Evolutionary conservation across 2,888 invertebrate species (phyloP), one percentile per base, ranked within the genome.

Genomic region (Ormia ochracea): DNA sequence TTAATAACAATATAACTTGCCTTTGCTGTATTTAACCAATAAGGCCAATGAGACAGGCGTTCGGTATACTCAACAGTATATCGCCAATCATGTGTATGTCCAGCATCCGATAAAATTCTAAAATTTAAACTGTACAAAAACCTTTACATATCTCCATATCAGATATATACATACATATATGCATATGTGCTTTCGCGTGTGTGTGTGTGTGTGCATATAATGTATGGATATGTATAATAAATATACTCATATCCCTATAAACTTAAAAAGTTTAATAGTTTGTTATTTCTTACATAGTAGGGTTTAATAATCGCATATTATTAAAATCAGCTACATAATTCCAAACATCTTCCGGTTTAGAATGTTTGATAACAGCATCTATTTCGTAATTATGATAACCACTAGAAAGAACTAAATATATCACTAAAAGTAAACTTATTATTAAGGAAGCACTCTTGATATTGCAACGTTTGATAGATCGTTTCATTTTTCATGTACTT

Each of bases 251-350:
- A 41, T 54, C n/a, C 36, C 48, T 45, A 68, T 28, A 48, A 28
- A 14, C 17, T 12, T 41, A 21, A 3, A 31, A 31, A 10, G 23
- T 14, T 54, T 41, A 17, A 41, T 31, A 33, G 45, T 4, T 19
- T n/a, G n/a, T 33, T 45, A 50, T 23, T 50, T 21, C 52, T 54
- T 52, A 94, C 94, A 94, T 93, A 17, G 93, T 93, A 17, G 94
- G 94, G 89, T 94, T 94, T 31, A 94, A 89, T 82, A 91, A 90
- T 84, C 92, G 92, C 92, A 93, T 93, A 86, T 94, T 94, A 84
- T 92, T 93, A 84, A 94, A 94, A 89, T 94, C 94, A 0, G 94
- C 93, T n/a, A 94, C 92, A 88, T 91, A 94, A 87, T 94, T 93
- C 94, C 94, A 94, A 33, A 93, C 92, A 28, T 90, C 90, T 84